Base-by-base conservation (phyloP, 1,140 invertebrate genomes). In the Drosophila pruinosa region DNA sequence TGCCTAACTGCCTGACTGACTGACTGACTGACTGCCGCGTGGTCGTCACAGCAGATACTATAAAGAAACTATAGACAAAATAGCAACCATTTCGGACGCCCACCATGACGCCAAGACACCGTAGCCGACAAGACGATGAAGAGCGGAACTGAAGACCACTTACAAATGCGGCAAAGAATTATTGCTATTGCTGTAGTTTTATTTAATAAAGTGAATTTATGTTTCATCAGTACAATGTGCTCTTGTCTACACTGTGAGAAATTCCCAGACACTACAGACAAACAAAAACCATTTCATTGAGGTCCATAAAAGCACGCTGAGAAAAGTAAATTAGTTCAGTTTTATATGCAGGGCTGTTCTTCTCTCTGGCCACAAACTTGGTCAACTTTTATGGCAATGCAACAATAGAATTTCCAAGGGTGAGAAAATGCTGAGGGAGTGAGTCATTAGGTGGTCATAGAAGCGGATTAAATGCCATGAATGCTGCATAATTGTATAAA, bases 181-280 rank as follows among this genome's bases (percentile, higher is more conserved):
- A 85, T 86, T 75, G 65, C 74, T 58, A 81, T 80, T 75, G 70
- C 70, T 61, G 77, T 77, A 75, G 85, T 81, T 86, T 86, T 74
- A 88, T 86, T 86, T 78, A 86, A 86, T 86, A 86, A 85, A 86
- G 48, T 75, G 67, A 86, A 88, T 81, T 86, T 88, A 88, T 74
- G 70, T 59, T 68, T 73, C 56, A 70, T 73, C 56, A 70, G 45
- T 73, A 86, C 78, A 81, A 81, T 81, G 69, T 50, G 50, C 19
- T 52, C 38, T 26, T 67, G 38, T 38, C 45, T 64, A 85, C 81
- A 80, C 81, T 77, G 75, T 86, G 81, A 88, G 81, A 86, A 86
- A 72, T 74, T 88, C 77, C 68, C 80, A 86, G 15, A 59, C 22
- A 59, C 26, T 3, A 26, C 2, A 43, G 12, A n/a, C 47, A 10